Percentiles rank a stretch among this genome's conserved stretches.
These are phyloP conservation scores for Etheostoma cragini DNA, from an alignment of 2,113 vertebrate species.

Conservation along the genomic window DNA sequence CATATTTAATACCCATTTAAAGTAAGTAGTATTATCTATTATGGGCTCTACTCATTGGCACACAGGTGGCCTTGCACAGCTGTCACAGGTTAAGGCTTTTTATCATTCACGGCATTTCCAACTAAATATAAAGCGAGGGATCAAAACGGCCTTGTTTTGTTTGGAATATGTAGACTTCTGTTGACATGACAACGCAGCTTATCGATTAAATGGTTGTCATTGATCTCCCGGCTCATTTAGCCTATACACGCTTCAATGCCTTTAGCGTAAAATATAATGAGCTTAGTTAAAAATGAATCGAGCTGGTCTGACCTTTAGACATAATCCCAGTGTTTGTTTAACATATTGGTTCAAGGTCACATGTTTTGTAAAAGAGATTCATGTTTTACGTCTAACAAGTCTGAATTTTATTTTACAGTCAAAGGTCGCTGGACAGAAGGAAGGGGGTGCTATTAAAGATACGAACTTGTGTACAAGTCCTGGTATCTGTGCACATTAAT, in stretches of 20 bases:
- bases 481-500: no score
- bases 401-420: not conserved
- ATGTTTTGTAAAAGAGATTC: not conserved
- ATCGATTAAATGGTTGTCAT: not conserved
- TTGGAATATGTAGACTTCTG: not conserved
- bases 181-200: not conserved
- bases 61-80: not conserved
- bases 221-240: not conserved
- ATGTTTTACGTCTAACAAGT: not conserved
- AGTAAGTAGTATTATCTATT: no score
- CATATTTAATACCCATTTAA: no score
- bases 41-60: no score
- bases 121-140: not conserved
- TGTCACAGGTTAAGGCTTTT: not conserved
- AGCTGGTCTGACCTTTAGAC: not conserved
- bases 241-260: not conserved
- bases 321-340: not conserved
- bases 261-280: not conserved
- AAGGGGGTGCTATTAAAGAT: no score
- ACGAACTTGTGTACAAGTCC: no score
- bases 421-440: no score
- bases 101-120: not conserved
- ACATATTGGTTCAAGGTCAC: conserved; percentile 1
- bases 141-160: not conserved
- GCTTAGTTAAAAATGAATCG: not conserved